Evolutionary conservation across 2,797 vertebrate genomes (phyloP).

Genomic region (Sebastes nivosus): DNA sequence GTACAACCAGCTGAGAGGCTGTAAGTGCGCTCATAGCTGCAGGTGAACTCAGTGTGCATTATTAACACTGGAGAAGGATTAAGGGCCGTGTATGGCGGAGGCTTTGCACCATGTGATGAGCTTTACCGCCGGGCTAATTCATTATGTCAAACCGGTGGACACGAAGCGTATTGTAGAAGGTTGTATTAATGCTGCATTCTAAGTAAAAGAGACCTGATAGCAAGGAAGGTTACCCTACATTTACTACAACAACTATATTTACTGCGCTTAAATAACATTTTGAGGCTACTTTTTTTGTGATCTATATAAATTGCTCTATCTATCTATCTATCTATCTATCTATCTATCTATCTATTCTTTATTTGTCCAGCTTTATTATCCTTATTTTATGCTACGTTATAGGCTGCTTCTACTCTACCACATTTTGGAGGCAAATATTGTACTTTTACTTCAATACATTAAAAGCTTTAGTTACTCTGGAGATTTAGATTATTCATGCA

Average conservation of each 20-base stretch:
- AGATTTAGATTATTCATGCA: too few relatives aligned
- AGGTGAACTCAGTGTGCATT: background rate
- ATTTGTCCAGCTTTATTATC: too few relatives aligned
- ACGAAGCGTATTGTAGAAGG: background rate
- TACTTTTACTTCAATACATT: background rate
- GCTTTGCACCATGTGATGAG: conserved; percentile 72
- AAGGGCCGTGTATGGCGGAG: conserved; percentile 34
- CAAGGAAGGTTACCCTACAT: background rate
- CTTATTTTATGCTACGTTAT: background rate
- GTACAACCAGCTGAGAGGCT: background rate
- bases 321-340: too few relatives aligned
- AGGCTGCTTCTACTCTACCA: background rate
- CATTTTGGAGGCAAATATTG: background rate
- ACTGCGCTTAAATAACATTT: too few relatives aligned
- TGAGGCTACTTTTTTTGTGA: too few relatives aligned
- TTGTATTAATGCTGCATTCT: background rate
- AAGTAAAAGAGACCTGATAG: background rate
- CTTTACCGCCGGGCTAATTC: conserved; percentile 58
- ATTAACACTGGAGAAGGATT: conserved; percentile 40
- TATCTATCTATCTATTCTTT: too few relatives aligned
- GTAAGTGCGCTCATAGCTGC: background rate
- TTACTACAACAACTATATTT: too few relatives aligned
- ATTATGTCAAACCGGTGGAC: conserved; percentile 6
- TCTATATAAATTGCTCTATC: too few relatives aligned
- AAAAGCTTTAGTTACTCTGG: background rate